These are phyloP conservation scores for Auanema sp. DNA, from an alignment of 2,888 invertebrate species.

Conservation along the genomic window DNA sequence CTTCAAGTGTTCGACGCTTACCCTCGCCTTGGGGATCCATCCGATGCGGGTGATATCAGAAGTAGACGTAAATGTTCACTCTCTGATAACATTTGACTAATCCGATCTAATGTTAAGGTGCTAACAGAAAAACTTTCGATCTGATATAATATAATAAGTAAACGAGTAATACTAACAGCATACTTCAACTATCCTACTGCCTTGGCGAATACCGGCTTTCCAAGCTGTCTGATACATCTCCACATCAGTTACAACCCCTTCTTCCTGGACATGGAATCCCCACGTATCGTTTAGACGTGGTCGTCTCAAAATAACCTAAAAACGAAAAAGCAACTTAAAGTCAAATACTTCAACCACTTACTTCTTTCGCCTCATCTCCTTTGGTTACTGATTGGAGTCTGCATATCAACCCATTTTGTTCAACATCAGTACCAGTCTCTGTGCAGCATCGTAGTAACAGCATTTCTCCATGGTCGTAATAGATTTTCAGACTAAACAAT, in stretches of 20 bases:
- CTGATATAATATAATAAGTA: conserved; percentile 27
- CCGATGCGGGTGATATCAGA: conserved; percentile 54
- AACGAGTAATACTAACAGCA: neutral
- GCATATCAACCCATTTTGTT: conserved; percentile 77
- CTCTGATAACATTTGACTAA: conserved; percentile 51
- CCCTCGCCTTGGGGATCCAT: conserved; percentile 59
- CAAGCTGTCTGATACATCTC: conserved; percentile 72
- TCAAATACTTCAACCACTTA: conserved; percentile 66
- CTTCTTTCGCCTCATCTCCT: conserved; percentile 74
- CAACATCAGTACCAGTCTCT: conserved; percentile 70
- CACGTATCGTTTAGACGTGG: conserved; percentile 49
- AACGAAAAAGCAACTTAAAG: neutral
- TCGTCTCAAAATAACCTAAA: conserved; percentile 46
- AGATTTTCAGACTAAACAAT: conserved; percentile 65
- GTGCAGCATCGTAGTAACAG: conserved; percentile 76
- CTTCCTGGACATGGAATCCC: conserved; percentile 60
- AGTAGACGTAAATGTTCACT: conserved; percentile 48
- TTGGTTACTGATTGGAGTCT: conserved; percentile 79
- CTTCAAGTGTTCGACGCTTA: neutral
- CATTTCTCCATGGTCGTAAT: conserved; percentile 91
- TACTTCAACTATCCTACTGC: conserved; percentile 83
- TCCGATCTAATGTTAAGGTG: conserved; percentile 53
- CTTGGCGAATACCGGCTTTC: conserved; percentile 82
- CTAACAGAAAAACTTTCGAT: conserved; percentile 51
- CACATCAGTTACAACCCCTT: conserved; percentile 88